Base-by-base conservation (phyloP, 2,113 vertebrate species). In the Oxygymnocypris stewartii region DNA sequence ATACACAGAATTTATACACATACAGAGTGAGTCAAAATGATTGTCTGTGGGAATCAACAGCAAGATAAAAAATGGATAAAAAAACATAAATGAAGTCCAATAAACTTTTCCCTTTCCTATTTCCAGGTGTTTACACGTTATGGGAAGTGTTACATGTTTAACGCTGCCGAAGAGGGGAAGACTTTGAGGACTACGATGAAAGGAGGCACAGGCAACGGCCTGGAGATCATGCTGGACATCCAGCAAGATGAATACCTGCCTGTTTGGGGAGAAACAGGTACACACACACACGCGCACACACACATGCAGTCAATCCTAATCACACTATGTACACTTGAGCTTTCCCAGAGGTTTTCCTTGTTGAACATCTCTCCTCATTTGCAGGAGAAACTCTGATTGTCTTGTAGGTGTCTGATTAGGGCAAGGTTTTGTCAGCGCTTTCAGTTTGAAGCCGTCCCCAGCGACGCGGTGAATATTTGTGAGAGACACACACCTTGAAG, bases 221-320 rank as follows among this genome's bases (percentile, higher is more conserved):
- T 99, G 91, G 98, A 99, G 94, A 98, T 99, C 94, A 99, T 99
- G 98, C 91, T 99, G 90, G 98, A 99, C 93, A 99, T 99, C 91
- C 98, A 99, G 93, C 98, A 99, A 90, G 98, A 99, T 42, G 95
- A 96, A 87, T 96, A 96, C 93, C 92, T 96, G 81, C 94, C 95
- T 0, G 95, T 96, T 67, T 96, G 95, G 95, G 94, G 95, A 0
- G 95, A 95, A 86, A 94, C 95, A 92, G 95, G 95, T 96, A 91
- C 5, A 87, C 7, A n/a, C 37, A 65, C 7, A 23, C 11, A 4
- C 74, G 44, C 44, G 4, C 47, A 51, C 49, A 51, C 13, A 51
- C 49, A 51, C 40, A 54, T 25, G 25, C 74, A 67, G 42, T 47
- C 61, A 35, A 7, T 14, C 42, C 20, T 31, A 69, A 35, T 49